Conservation (phyloP, 2,113 vertebrate genomes). For the Pipra filicauda region DNA sequence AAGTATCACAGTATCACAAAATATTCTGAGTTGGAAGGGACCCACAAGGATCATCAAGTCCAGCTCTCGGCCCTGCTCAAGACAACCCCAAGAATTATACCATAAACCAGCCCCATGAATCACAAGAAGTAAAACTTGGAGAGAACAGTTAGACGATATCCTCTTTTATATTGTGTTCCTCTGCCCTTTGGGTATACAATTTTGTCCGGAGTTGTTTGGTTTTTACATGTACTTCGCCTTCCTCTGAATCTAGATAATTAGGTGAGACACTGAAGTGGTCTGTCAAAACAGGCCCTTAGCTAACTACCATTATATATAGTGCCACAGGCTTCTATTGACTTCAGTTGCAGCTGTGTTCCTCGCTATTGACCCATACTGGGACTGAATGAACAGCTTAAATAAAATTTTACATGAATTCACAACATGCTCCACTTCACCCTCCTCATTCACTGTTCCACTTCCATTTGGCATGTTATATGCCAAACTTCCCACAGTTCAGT, state of each 20-base stretch:
- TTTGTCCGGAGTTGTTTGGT: neutral
- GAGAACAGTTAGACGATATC: neutral
- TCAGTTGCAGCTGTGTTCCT: neutral
- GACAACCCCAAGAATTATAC: neutral
- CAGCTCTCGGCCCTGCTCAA: neutral
- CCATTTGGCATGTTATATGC: neutral
- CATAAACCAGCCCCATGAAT: neutral
- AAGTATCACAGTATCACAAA: neutral
- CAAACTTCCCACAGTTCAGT: constrained; percentile 13
- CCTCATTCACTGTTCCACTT: neutral
- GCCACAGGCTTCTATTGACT: neutral
- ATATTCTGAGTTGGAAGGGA: neutral
- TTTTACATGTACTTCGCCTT: neutral
- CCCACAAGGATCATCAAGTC: neutral
- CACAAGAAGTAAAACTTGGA: neutral
- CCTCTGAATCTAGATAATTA: neutral
- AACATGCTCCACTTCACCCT: neutral
- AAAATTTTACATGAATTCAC: neutral
- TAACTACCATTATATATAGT: neutral
- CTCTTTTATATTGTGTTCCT: neutral
- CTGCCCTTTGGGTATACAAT: neutral
- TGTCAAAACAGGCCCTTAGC: neutral
- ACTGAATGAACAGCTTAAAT: neutral
- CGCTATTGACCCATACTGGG: neutral
- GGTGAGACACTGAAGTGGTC: neutral